Base-by-base conservation (phyloP, 1,140 invertebrate genomes). In the Caenorhabditis briggsae region DNA sequence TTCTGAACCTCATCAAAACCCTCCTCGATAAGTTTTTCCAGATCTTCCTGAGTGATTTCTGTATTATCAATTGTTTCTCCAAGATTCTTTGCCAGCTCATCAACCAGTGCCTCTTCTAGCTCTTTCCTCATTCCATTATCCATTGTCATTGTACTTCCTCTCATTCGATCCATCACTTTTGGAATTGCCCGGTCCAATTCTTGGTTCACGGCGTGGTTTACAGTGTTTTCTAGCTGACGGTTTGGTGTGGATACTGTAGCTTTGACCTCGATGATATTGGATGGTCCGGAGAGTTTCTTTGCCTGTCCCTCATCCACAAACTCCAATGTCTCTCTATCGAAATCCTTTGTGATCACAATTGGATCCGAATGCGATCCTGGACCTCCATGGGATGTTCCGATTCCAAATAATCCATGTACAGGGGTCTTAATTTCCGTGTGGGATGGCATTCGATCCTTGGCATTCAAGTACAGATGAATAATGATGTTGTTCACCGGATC, bases 231-330 rank as follows among this genome's bases (percentile, higher is more conserved):
- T 0, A 85, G 46, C 8, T 85, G 43, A 9, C 55, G 61, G 53
- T 85, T 65, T 18, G 84, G 84, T 9, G 84, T 85, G 16, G 53
- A 59, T 16, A 85, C 84, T 12, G 65, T 85, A 14, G 84, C 84
- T 56, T 85, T 85, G 8, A 85, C 84, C 25, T 85, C 84, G 48
- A 85, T 65, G 20, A 85, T 85, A 20, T 85, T 85, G 20, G 84
- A 64, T 0, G 84, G 64, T 18, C 64, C 64, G 12, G 18, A n/a
- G 64, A 50, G 5, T n/a, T 78, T 78, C 70, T 74, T 41, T 0
- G 58, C 84, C 65, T 50, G 46, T 33, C 65, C 43, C 65, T 85
- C 84, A 61, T 85, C 84, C 9, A 85, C 84, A 74, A 85, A 85
- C 16, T 85, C 65, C 20, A 85, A 18, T 11, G 48, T 85, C 16